Base-by-base conservation (phyloP, 2,888 invertebrate species). In the Pristionchus entomophagus region DNA sequence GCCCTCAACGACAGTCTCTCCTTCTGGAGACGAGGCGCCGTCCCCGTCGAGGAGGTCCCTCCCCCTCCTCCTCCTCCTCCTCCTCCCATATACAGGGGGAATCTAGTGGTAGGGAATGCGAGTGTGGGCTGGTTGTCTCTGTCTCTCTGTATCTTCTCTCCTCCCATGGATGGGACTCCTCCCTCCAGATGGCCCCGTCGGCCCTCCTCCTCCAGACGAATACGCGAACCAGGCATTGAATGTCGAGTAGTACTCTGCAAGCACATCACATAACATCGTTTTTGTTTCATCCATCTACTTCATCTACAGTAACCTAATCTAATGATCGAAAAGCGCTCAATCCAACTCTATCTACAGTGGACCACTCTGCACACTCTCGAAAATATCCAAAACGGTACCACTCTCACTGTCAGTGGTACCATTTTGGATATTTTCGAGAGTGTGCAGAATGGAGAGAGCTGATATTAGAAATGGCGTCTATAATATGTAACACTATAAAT, bases 161-260 rank as follows among this genome's bases (percentile, higher is more conserved):
- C 88, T 53, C 80, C 80, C 77, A n/a, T n/a, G n/a, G 86, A 85
- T 49, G 80, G 85, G 77, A 80, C 26, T 41, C n/a, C n/a, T 22
- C 51, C 59, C 78, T 45, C 49, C 51, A 38, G n/a, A n/a, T n/a
- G n/a, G n/a, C n/a, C 73, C 87, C 26, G 51, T 45, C 19, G 78
- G 65, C 80, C 88, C 88, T 56, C 82, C 83, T 87, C 89, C 10
- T 89, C 89, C 90, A 35, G 89, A 88, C 41, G 88, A 87, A 88
- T 89, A 90, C 56, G 91, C 91, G 89, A 91, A 91, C 91, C 91
- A 91, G 19, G 91, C 89, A 88, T 91, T 91, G 91, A 91, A 91
- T 87, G 90, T 89, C 87, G 89, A 87, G 86, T 91, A 90, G 88
- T 91, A 91, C 87, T 91, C 89, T 45, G 89, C 87, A n/a, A 87